Conservation (phyloP, 1,140 invertebrate genomes). For the Drosophila pseudoananassae region DNA sequence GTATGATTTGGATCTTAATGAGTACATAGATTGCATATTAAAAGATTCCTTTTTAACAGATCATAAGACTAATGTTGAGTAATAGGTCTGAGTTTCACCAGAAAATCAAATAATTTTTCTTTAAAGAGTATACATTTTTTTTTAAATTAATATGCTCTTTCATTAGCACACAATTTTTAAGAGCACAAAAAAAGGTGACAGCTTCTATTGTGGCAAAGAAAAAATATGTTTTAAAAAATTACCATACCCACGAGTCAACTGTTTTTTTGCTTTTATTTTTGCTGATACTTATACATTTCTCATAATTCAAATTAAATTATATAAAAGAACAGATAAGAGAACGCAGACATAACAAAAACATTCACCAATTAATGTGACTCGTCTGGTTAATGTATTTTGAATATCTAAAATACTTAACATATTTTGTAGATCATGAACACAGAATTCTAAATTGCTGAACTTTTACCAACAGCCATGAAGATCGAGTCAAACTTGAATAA, state of each 20-base stretch:
- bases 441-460: slow-evolving; percentile 35
- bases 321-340: slow-evolving; percentile 5
- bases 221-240: slow-evolving; percentile 45
- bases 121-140: slow-evolving; percentile 13
- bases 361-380: slow-evolving; percentile 12
- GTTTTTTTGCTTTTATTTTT: slow-evolving; percentile 2
- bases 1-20: not conserved
- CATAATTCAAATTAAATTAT: slow-evolving; percentile 10
- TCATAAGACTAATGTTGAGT: not conserved
- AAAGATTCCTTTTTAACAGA: not conserved
- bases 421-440: slow-evolving; percentile 60
- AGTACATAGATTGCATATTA: not conserved
- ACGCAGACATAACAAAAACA: slow-evolving; percentile 24
- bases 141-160: slow-evolving; percentile 1
- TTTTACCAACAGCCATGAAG: slow-evolving; percentile 16
- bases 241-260: slow-evolving; percentile 50
- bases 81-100: not conserved
- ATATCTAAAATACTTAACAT: slow-evolving; percentile 52
- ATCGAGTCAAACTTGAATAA: slow-evolving; percentile 6
- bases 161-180: slow-evolving; percentile 8
- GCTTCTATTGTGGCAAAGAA: slow-evolving; percentile 6
- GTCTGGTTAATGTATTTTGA: slow-evolving; percentile 20
- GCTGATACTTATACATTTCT: slow-evolving; percentile 1
- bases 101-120: not conserved
- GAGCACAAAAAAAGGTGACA: slow-evolving; percentile 5